phyloP scores from a whole-genome alignment of 2,797 vertebrate genomes.

The Cryptoblepharus egeriae region DNA sequence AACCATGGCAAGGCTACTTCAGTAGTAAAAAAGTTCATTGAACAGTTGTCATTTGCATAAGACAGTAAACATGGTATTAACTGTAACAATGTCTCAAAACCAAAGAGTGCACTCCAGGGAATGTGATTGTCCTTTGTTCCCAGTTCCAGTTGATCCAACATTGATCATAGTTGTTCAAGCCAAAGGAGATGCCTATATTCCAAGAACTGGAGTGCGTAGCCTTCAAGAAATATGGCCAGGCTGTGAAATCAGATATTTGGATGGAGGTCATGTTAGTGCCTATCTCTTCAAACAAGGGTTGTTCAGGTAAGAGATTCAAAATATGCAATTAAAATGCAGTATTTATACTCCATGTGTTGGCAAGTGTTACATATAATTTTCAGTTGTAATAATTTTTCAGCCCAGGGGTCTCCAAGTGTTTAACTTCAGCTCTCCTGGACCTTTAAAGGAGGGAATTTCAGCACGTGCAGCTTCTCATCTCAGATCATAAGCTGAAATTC shows the following conservation, averaged over 20 bases:
- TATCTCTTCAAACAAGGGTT: slow-evolving; percentile 97
- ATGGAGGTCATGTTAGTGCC: slow-evolving; percentile 94
- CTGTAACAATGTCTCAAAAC: not conserved
- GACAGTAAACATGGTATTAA: no score
- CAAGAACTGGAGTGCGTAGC: slow-evolving; percentile 91
- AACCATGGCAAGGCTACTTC: not conserved
- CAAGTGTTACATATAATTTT: not conserved
- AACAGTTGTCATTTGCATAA: not conserved
- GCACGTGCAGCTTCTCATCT: no score
- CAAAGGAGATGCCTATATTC: slow-evolving; percentile 95
- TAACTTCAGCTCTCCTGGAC: no score
- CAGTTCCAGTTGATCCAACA: slow-evolving; percentile 95
- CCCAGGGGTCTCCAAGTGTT: no score
- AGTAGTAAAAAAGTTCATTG: not conserved
- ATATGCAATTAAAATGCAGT: slow-evolving; percentile 3
- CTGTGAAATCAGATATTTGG: slow-evolving; percentile 93
- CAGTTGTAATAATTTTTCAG: not conserved
- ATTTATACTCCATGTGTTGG: not conserved
- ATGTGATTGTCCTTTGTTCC: slow-evolving; percentile 21
- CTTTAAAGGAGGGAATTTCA: no score
- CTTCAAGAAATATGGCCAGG: slow-evolving; percentile 97
- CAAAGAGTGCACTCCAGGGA: not conserved
- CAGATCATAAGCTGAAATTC: no score
- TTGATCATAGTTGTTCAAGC: slow-evolving; percentile 96
- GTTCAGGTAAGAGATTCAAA: slow-evolving; percentile 84